Conservation (phyloP, 2,888 invertebrate genomes). For the Pteria penguin region DNA sequence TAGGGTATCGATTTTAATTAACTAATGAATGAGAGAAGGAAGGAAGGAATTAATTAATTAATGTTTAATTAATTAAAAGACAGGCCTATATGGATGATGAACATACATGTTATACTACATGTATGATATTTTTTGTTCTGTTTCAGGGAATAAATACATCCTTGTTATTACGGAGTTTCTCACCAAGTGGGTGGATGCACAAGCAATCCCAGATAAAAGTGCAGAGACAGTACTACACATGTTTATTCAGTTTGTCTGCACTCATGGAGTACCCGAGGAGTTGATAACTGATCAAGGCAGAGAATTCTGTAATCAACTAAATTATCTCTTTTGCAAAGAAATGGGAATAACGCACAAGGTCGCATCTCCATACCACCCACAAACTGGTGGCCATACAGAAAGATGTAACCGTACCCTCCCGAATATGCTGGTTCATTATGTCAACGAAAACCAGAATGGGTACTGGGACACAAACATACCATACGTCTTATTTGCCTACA, state of each 20-base stretch:
- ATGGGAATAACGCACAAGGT: slow-evolving; percentile 22
- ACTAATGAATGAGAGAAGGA: no score
- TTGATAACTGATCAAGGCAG: slow-evolving; percentile 28
- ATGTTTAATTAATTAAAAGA: no score
- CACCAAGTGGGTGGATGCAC: slow-evolving; percentile 44
- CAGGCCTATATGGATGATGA: no score
- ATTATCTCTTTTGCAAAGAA: slow-evolving; percentile 9
- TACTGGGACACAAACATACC: slow-evolving; percentile 34
- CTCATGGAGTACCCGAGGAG: slow-evolving; percentile 11
- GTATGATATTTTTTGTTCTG: background rate
- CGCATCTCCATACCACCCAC: slow-evolving; percentile 26
- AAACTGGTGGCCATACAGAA: slow-evolving; percentile 35
- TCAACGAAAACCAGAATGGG: slow-evolving; percentile 30
- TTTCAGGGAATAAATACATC: slow-evolving; percentile 8
- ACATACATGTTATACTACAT: no score
- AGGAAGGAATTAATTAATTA: no score
- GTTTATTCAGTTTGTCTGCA: background rate
- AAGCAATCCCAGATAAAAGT: slow-evolving; percentile 38
- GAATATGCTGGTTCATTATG: slow-evolving; percentile 31
- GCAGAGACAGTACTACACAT: slow-evolving; percentile 20
- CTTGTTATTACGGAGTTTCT: slow-evolving; percentile 36
- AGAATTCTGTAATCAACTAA: slow-evolving; percentile 32
- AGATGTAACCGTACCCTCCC: slow-evolving; percentile 39
- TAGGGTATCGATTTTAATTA: no score
- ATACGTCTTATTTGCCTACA: slow-evolving; percentile 39